Base-by-base conservation (phyloP, 2,113 vertebrate species). In the Odocoileus virginianus region DNA sequence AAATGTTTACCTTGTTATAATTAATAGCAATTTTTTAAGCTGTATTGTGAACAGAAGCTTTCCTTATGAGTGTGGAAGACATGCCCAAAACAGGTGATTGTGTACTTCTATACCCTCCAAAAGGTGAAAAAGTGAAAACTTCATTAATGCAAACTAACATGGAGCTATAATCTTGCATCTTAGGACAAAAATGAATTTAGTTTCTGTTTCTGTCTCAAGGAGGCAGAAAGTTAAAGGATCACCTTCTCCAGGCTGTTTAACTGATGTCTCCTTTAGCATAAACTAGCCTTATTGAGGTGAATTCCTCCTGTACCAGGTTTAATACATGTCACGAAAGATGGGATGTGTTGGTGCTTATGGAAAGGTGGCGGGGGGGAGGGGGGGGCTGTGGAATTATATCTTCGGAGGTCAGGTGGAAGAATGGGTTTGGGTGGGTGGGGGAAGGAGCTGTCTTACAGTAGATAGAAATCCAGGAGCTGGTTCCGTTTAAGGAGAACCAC, bases 171-270 rank as follows among this genome's bases (percentile, higher is more conserved):
- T 58, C 83, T 84, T 90, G n/a, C 60, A n/a, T 94, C 7, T 81
- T 76, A 84, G 58, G 61, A 96, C 6, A 87, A 47, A 82, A 54
- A 23, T 47, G 28, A 64, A 89, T 91, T 12, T 89, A 52, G 43
- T 89, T 74, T 87, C 86, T 90, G 58, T 17, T 55, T n/a, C 88
- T 97, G 57, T 64, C 52, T 94, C 3, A 43, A 67, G 57, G 84
- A 97, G 28, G 8, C 27, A 61, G 61, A 76, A 60, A 23, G 2
- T 90, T 93, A 9, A 16, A 52, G 7, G 1, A 84, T 92, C 43
- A 15, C 89, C 21, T 92, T 83, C 52, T 33, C 2, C 2, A 4
- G 11, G 28, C 17, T 94, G 33, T 93, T 87, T 95, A 74, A 33
- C 21, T 40, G 64, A 27, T 79, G 43, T 93, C 27, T 92, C 40